A percentile compares a stretch with the other conserved stretches of the same genome.
phyloP scores from a whole-genome alignment of 2,113 vertebrate genomes.

The Aplodontia rufa region DNA sequence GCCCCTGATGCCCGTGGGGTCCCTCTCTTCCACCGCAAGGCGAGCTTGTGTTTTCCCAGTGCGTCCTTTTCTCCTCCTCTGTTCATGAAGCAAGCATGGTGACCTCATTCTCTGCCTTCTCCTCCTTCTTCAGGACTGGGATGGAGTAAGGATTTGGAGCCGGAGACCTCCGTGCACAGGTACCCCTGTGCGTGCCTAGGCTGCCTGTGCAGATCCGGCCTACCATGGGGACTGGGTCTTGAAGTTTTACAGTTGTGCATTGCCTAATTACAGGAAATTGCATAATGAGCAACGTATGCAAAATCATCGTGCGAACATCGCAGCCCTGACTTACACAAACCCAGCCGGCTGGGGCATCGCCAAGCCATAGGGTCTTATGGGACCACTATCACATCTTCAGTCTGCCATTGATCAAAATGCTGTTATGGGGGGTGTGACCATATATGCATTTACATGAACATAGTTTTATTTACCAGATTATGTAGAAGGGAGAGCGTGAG shows the following conservation, averaged over 20 bases:
- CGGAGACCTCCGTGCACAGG: not conserved
- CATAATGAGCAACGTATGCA: not conserved
- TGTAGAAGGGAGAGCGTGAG: not conserved
- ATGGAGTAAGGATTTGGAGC: not conserved
- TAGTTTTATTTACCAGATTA: not conserved
- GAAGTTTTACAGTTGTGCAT: not conserved
- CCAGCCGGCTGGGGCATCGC: too few relatives aligned
- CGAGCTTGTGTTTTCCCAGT: not conserved
- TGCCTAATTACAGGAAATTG: not conserved
- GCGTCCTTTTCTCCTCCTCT: not conserved
- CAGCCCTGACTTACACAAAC: too few relatives aligned
- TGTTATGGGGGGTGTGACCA: rapidly evolving
- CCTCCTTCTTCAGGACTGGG: not conserved
- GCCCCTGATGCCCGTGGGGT: not conserved
- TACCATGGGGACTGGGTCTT: not conserved
- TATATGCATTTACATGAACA: not conserved
- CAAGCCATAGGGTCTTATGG: not conserved
- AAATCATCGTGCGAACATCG: too few relatives aligned
- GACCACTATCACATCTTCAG: not conserved
- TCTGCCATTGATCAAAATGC: not conserved
- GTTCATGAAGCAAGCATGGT: not conserved
- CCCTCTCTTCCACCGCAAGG: not conserved
- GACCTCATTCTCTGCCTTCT: not conserved
- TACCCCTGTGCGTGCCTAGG: too few relatives aligned
- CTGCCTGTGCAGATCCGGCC: not conserved